Evolutionary conservation across 2,888 invertebrate species (phyloP).

Genomic region (Chymomyza fuscimana): DNA sequence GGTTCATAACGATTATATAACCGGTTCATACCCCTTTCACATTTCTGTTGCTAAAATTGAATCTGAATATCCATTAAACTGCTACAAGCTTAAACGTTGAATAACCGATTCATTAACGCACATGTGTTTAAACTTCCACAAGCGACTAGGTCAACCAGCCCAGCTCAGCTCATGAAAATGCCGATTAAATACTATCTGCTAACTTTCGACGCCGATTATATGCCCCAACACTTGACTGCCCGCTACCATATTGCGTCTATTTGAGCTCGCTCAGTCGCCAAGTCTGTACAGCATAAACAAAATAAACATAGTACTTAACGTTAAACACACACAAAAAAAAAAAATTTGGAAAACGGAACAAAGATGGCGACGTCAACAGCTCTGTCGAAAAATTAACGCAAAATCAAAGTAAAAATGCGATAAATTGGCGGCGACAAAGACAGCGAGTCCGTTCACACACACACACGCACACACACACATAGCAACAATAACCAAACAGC

Average conservation of each 20-base stretch:
- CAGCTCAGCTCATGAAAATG: too few species aligned
- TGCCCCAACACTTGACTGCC: conserved; percentile 57
- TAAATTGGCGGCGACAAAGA: conserved; percentile 71
- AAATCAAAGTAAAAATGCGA: conserved; percentile 72
- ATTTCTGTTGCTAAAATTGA: too few species aligned
- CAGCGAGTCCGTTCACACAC: conserved; percentile 40
- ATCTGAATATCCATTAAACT: too few species aligned
- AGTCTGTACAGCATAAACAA: conserved; percentile 19
- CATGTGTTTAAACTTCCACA: too few species aligned
- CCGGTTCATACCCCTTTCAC: conserved; percentile 15
- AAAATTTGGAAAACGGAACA: background rate
- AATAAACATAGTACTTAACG: conserved; percentile 59
- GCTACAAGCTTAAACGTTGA: too few species aligned
- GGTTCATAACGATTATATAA: too few species aligned
- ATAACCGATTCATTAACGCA: too few species aligned
- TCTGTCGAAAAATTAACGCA: conserved; percentile 69
- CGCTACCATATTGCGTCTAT: conserved; percentile 24
- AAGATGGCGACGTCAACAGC: conserved; percentile 10
- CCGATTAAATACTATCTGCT: conserved; percentile 6
- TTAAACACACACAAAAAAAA: conserved; percentile 41
- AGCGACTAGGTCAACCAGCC: too few species aligned
- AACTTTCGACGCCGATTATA: conserved; percentile 53
- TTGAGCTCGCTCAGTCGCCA: background rate
- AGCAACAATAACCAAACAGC: conserved; percentile 25
- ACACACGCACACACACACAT: conserved; percentile 16